Base-by-base conservation (phyloP, 2,888 invertebrate species). In the Lithosia quadra region DNA sequence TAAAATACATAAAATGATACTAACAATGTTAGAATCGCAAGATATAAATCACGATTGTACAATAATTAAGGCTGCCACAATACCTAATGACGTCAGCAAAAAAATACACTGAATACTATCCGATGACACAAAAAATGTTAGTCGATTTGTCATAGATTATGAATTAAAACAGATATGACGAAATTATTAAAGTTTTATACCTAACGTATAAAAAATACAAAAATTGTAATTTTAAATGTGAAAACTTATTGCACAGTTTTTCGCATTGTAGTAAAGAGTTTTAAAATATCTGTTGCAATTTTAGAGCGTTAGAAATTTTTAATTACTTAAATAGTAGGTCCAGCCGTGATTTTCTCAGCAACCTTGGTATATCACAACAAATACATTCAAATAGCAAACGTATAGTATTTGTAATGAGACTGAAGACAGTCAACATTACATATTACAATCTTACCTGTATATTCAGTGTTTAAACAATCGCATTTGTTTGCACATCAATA, bases 51-150 rank as follows among this genome's bases (percentile, higher is more conserved):
- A 77, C 63, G 65, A 76, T 68, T 68, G 80, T 80, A 86, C 86
- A 86, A 89, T 90, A 91, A 91, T 92, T 92, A 92, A 88, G 88
- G 79, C 72, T 76, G 81, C 84, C 83, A 91, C 89, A 91, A 90
- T 88, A 84, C 85, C 83, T 92, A 91, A 92, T 92, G 92, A 92
- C 84, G 84, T 83, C 72, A 36, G 75, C 84, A 88, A 91, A 91
- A 92, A 92, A 91, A 85, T 70, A 77, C 57, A 75, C 82, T 86
- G 84, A 87, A 88, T 86, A 84, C 78, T 83, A 84, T 84, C 71
- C 63, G 63, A 57, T 68, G 65, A 60, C 53, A 73, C 68, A 80
- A 81, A 80, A 79, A 79, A 24, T 21, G 3, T 62, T 73, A 22
- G 56, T 10, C 36, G 60, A 60, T 67, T 61, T 67, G 34, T n/a